Base-by-base conservation (phyloP, 2,113 vertebrate genomes). In the Catagonus wagneri region DNA sequence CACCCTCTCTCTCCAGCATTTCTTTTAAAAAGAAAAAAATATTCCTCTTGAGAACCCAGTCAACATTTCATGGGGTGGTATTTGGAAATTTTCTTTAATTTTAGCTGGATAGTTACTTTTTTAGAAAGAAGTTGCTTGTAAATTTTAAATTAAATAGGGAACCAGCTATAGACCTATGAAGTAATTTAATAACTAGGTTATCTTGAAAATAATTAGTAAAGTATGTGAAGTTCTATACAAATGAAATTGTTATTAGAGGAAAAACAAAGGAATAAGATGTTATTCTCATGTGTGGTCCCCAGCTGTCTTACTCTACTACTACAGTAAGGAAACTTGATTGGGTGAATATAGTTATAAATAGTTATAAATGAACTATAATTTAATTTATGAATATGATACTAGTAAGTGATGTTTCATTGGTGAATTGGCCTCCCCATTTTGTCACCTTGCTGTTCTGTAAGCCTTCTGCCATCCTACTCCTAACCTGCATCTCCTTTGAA, bases 191-290 rank as follows among this genome's bases (percentile, higher is more conserved):
- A 50, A 71, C 56, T 71, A 78, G 3, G 15, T 76, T 83, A 44
- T 69, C 4, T 54, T 71, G 54, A 94, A 76, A 92, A 15, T 65
- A 78, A 58, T 83, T 87, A 83, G 6, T 84, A 81, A 90, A 90
- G 16, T 65, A 39, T 83, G 29, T 61, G 29, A 83, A 32, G 25
- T 90, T 86, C 78, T 79, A 8, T 88, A 74, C 16, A 91, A 87
- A 71, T 76, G 69, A 71, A 81, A 75, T 44, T 75, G 23, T 36
- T 87, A 1, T 50, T 61, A 58, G 20, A 6, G 50, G 20, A 52
- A 52, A 87, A 83, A 71, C 11, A 86, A 75, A 90, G 5, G 16
- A 86, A 63, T 71, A 66, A 39, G 0, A 71, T 83, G 27, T 58
- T 58, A 74, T 34, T 14, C 27, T 32, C 1, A 50, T 25, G 4